Conservation (phyloP, 1,140 invertebrate genomes). For the Wasmannia auropunctata region DNA sequence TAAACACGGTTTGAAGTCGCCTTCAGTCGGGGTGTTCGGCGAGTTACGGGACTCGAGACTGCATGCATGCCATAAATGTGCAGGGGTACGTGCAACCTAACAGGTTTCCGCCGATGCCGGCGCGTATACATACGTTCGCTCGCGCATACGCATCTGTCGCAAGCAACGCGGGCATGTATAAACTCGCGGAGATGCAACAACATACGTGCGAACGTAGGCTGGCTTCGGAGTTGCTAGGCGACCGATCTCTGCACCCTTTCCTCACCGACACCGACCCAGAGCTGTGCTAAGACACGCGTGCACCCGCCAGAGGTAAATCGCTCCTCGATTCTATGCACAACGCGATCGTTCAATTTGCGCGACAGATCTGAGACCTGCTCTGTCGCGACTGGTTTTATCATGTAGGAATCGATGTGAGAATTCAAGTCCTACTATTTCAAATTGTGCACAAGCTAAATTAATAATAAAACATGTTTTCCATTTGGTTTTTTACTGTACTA, state of each 20-base stretch:
- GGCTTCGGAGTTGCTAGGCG: conserved; percentile 64
- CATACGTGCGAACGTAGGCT: conserved; percentile 38
- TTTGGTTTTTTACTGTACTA: neutral
- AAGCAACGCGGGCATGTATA: neutral
- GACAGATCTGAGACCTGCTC: neutral
- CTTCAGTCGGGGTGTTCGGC: neutral
- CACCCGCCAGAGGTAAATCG: neutral
- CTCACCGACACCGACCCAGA: conserved; percentile 2
- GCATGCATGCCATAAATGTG: conserved; percentile 29
- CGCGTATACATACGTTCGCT: neutral
- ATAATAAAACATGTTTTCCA: neutral
- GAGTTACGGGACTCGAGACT: conserved; percentile 40
- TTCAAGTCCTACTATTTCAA: neutral
- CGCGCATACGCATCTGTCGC: conserved; percentile 24
- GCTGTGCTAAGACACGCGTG: neutral
- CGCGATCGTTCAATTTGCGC: neutral
- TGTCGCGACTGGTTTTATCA: neutral
- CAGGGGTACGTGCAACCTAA: conserved; percentile 22
- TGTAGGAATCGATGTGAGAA: neutral
- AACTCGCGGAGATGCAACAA: conserved; percentile 37
- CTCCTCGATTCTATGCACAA: neutral
- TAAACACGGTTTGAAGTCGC: neutral
- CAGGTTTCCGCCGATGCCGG: conserved; percentile 29
- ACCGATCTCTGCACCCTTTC: conserved; percentile 48
- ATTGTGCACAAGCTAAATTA: neutral